A percentile compares a stretch with the other conserved stretches of the same genome.
Conservation (phyloP, 2,888 invertebrate species). For the Drosophila koepferae region DNA sequence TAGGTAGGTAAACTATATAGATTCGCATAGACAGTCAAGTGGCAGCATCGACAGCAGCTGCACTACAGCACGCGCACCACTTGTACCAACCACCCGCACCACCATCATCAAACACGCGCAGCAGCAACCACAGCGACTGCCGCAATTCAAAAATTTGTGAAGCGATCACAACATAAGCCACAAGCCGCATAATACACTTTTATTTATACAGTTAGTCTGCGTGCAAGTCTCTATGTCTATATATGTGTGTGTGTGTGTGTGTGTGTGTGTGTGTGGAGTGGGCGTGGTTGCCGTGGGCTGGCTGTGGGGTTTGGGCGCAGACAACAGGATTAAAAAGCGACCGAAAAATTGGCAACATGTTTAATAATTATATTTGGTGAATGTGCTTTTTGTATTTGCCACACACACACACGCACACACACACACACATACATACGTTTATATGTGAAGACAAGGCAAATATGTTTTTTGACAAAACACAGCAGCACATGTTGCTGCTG, state of each 20-base stretch:
- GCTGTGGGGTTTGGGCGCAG: conserved; percentile 59
- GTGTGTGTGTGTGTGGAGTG: conserved; percentile 6
- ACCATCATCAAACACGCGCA: neutral
- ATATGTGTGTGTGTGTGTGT: neutral
- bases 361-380: conserved; percentile 80
- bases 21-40: conserved; percentile 3
- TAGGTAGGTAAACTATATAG: conserved; percentile 25
- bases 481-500: conserved; percentile 70
- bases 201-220: conserved; percentile 38
- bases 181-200: conserved; percentile 77
- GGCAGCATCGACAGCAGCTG: conserved; percentile 11
- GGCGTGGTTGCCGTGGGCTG: conserved; percentile 50
- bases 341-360: conserved; percentile 80
- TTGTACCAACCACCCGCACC: neutral
- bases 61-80: neutral
- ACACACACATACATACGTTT: conserved; percentile 24
- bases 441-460: conserved; percentile 68
- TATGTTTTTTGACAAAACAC: conserved; percentile 79
- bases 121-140: conserved; percentile 14
- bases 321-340: conserved; percentile 80
- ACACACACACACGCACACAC: conserved; percentile 40
- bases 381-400: conserved; percentile 68
- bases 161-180: conserved; percentile 74
- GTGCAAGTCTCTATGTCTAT: conserved; percentile 1
- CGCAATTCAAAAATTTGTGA: conserved; percentile 49